phyloP scores from a whole-genome alignment of 37 sponge, comb jelly and placozoan species.

The Petrosia ficiformis region DNA sequence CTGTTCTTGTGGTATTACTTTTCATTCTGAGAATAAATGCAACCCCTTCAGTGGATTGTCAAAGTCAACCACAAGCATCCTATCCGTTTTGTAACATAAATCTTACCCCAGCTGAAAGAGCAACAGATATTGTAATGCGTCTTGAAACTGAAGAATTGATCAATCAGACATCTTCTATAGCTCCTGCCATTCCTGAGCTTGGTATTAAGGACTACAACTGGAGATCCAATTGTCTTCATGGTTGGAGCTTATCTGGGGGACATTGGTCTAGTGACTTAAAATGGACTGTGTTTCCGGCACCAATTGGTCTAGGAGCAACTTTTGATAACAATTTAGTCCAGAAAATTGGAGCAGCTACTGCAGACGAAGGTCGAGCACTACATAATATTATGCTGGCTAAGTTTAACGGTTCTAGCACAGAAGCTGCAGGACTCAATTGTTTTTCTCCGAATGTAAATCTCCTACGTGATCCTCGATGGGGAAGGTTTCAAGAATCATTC shows the following conservation, averaged over 20 bases:
- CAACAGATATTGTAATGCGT: conserved; percentile 65
- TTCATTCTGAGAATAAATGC: background rate
- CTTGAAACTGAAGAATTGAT: conserved; percentile 46
- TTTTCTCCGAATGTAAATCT: conserved; percentile 83
- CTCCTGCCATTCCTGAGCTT: conserved; percentile 64
- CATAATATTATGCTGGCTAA: conserved; percentile 62
- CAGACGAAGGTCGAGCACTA: conserved; percentile 69
- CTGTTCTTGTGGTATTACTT: background rate
- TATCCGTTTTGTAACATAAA: conserved; percentile 51
- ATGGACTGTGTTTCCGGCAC: conserved; percentile 83
- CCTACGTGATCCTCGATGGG: conserved; percentile 74
- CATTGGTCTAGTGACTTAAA: conserved; percentile 31
- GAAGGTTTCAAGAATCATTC: conserved; percentile 63
- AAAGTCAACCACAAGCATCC: conserved; percentile 47
- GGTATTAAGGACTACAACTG: conserved; percentile 83
- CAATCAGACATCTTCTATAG: conserved; percentile 69
- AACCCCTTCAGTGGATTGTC: conserved; percentile 64
- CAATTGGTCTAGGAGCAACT: conserved; percentile 69
- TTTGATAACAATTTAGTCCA: conserved; percentile 49
- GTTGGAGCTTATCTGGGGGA: conserved; percentile 68
- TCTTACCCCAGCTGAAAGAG: conserved; percentile 36
- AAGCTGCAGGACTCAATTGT: conserved; percentile 82
- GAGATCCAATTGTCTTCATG: conserved; percentile 81
- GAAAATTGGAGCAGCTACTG: conserved; percentile 39
- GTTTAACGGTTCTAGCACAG: conserved; percentile 61